Base-by-base conservation (phyloP, 2,113 vertebrate species). In the Electrona antarctica region DNA sequence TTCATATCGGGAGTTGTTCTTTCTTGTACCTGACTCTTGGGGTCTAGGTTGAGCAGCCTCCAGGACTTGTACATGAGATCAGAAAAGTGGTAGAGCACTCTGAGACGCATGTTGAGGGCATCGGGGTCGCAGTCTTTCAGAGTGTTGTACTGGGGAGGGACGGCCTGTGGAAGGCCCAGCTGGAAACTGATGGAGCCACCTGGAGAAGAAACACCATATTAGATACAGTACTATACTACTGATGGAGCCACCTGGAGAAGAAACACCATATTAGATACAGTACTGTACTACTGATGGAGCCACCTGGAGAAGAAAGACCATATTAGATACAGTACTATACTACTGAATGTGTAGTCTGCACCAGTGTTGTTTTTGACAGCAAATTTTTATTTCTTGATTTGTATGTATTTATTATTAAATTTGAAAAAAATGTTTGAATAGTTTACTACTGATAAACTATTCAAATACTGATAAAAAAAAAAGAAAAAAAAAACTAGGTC, bases 21-120 rank as follows among this genome's bases (percentile, higher is more conserved):
- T 54, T 6, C 3, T 74, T 78, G 21, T 21, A 93, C 94, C 86
- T 87, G 87, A 68, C 87, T 90, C 61, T 77, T 89, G 56, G 91
- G 60, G 51, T 92, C 88, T 64, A 95, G 84, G 84, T 93, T 93
- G 5, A 95, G 86, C 49, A 95, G 91, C 78, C 92, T 88, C 94
- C 94, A 95, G 54, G 93, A 95, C 80, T 91, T 95, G 81, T 93
- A 94, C 94, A 95, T 93, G 68, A 94, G 91, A 80, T 95, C 94
- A 82, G 94, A 95, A 75, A 95, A 95, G 87, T 93, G 91, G 77
- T 93, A 87, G 15, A 95, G 92, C 1, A 94, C 91, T 58, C 90
- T 77, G 63, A 95, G 91, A 28, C 94, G 92, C 69, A 88, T 82
- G 80, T 88, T 86, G 11, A 95, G 91, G 49, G 89, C 79, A 15